phyloP scores from a whole-genome alignment of 2,113 vertebrate genomes.

The Pyrgilauda ruficollis region DNA sequence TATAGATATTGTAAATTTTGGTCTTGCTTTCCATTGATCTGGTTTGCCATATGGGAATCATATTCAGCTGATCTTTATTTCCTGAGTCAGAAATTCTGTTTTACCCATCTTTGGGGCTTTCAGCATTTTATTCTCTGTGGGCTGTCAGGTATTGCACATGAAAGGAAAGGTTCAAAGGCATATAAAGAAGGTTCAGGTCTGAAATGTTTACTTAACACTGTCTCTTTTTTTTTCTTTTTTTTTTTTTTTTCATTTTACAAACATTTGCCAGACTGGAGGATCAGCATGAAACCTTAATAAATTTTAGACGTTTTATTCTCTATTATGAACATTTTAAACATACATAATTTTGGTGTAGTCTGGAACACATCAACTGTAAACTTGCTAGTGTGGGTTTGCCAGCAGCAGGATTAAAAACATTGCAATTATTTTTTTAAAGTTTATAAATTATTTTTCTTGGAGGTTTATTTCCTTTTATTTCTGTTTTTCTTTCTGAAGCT shows the following conservation, averaged over 20 bases:
- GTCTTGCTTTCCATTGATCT: constrained; percentile 81
- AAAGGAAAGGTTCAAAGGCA: constrained; percentile 81
- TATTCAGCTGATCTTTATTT: constrained; percentile 83
- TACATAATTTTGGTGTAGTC: constrained; percentile 24
- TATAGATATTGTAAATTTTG: constrained; percentile 79
- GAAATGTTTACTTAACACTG: constrained; percentile 78
- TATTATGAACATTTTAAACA: constrained; percentile 40
- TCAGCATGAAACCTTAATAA: constrained; percentile 68
- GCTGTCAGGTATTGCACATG: constrained; percentile 76
- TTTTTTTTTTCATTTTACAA: constrained; percentile 64
- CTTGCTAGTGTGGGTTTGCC: constrained; percentile 27
- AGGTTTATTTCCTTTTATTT: constrained; percentile 23
- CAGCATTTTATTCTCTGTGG: constrained; percentile 76
- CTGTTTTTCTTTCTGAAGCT: constrained; percentile 11
- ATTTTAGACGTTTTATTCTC: constrained; percentile 56
- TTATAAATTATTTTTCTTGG: constrained; percentile 24
- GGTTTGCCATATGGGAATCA: constrained; percentile 78
- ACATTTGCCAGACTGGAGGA: constrained; percentile 70
- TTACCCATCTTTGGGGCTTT: constrained; percentile 79
- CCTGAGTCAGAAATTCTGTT: constrained; percentile 84
- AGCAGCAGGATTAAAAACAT: constrained; percentile 3
- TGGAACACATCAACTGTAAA: constrained; percentile 28
- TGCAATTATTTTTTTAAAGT: constrained; percentile 23
- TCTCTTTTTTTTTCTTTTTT: constrained; percentile 20
- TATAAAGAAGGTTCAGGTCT: constrained; percentile 72